Evolutionary conservation across 2,113 vertebrate species (phyloP), one percentile per base, ranked within the genome.

Genomic region (Pseudolaguvia tuberculata): DNA sequence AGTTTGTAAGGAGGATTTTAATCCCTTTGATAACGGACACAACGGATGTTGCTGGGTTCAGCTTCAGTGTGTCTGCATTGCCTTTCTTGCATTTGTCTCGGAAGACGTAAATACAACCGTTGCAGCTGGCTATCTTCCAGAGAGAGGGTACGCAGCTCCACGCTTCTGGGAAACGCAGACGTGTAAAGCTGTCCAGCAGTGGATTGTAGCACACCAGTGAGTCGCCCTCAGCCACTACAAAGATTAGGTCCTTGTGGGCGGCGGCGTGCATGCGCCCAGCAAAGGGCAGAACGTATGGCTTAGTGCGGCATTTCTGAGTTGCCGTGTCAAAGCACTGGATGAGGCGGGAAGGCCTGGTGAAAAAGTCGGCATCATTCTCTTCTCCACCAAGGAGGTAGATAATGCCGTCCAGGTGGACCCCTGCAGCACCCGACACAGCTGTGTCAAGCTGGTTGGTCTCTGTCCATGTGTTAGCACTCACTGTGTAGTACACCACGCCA

Each of bases 121-220:
- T 98, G 79, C 97, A 99, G 88, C 97, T 98, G 80, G 96, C 97
- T 13, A 99, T 95, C 89, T 98, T 98, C 96, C 97, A 98, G 72
- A 97, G 88, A 5, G 96, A 96, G 0, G 96, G 96, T 58, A 94
- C 91, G 0, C 95, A 95, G 89, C 95, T 98, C 96, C 96, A 98
- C 47, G 88, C 94, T 77, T 97, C 95, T 0, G 97, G 96, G 86
- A 99, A 94, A 77, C 95, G 96, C 0, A 98, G 90, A 48, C 96
- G 91, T 0, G 97, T 99, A 85, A 99, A 99, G 80, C 96, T 98
- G 87, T 99, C 97, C 85, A 98, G 87, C 42, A 96, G 85, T 17
- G 97, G 97, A 77, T 98, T 99, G 77, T 98, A 99, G 86, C 97
- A 98, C 6, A 98, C 90, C 86, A 99, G 85, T 0, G 95, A 95